Evolutionary conservation across 2,113 vertebrate genomes (phyloP).

Genomic region (Chrysochloris asiatica): DNA sequence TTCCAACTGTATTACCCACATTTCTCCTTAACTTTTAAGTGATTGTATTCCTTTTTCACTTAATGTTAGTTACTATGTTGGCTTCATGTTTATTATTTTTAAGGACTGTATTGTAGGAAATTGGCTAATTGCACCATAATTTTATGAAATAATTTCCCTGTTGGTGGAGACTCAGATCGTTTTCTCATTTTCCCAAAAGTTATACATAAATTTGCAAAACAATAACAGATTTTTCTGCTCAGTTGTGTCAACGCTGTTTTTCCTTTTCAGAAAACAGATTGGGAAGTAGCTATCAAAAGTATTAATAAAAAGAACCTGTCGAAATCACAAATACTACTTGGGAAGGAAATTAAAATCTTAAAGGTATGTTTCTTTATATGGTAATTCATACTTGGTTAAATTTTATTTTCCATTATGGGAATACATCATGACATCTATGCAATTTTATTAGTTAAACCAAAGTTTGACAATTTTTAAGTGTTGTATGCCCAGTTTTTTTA

Average conservation of each 20-base stretch:
- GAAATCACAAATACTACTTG: conserved; percentile 98
- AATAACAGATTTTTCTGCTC: neutral
- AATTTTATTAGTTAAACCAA: conserved; percentile 65
- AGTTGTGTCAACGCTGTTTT: conserved; percentile 60
- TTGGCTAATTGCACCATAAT: neutral
- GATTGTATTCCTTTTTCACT: neutral
- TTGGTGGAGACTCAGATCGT: neutral
- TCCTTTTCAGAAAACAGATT: conserved; percentile 92
- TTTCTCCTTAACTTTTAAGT: neutral
- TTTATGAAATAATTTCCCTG: conserved; percentile 30
- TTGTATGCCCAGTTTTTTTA: conserved; percentile 22
- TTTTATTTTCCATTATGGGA: conserved; percentile 6
- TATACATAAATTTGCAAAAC: conserved; percentile 21
- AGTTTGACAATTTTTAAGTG: conserved; percentile 51
- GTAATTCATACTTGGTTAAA: neutral
- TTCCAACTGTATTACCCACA: neutral
- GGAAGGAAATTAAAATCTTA: conserved; percentile 99
- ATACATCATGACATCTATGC: neutral
- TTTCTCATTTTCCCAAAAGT: neutral
- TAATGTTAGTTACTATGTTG: neutral
- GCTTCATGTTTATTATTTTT: neutral
- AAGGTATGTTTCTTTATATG: conserved; percentile 86
- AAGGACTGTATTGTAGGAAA: neutral
- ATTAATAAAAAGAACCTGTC: conserved; percentile 99
- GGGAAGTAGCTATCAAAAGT: conserved; percentile 99